phyloP scores from a whole-genome alignment of 1,140 invertebrate species.

The Ylistrum balloti region DNA sequence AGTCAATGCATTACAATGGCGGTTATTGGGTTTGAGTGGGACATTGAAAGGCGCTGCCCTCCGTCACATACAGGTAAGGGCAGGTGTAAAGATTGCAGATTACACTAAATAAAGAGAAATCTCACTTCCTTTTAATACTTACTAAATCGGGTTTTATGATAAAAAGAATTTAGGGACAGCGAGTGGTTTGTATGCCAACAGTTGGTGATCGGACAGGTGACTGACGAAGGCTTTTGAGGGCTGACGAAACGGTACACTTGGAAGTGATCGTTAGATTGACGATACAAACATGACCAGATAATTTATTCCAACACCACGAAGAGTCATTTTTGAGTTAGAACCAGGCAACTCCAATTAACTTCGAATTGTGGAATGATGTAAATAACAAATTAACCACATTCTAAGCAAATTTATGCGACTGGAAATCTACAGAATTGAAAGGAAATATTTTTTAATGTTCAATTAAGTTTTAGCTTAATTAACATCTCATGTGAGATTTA shows the following conservation, averaged over 20 bases:
- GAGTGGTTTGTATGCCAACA: neutral
- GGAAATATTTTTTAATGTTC: too few relatives aligned
- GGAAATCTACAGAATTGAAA: too few relatives aligned
- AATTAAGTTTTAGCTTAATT: too few relatives aligned
- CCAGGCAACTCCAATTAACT: too few relatives aligned
- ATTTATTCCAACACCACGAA: too few relatives aligned
- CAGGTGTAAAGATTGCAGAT: neutral
- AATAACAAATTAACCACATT: too few relatives aligned
- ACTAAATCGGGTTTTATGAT: slow-evolving; percentile 23
- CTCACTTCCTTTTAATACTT: neutral
- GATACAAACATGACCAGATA: too few relatives aligned
- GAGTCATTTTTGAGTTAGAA: too few relatives aligned
- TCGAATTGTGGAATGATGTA: too few relatives aligned
- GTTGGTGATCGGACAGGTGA: neutral
- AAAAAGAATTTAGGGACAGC: neutral
- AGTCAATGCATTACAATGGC: neutral
- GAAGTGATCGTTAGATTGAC: too few relatives aligned
- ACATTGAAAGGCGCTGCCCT: neutral
- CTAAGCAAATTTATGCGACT: too few relatives aligned
- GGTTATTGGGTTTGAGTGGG: neutral
- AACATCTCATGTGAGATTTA: too few relatives aligned
- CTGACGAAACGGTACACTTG: neutral
- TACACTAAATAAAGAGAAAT: neutral
- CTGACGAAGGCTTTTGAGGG: neutral
- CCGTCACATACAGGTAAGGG: neutral